Conservation (phyloP, 2,888 invertebrate genomes). For the Silvanus unidentatus region DNA sequence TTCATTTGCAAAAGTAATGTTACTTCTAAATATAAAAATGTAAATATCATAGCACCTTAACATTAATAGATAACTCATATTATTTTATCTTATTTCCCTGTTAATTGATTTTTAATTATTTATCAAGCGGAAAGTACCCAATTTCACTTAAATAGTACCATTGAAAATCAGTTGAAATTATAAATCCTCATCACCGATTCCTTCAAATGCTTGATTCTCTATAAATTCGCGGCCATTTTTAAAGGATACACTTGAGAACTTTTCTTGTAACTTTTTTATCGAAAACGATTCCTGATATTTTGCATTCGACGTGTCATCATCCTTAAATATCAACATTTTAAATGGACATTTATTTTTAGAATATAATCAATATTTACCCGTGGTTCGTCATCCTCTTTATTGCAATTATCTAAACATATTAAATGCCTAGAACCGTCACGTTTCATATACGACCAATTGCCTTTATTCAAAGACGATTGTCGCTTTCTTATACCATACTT, state of each 20-base stretch:
- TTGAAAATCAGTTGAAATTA: too few species aligned
- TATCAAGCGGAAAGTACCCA: too few species aligned
- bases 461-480: conserved; percentile 39
- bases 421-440: conserved; percentile 67
- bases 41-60: too few species aligned
- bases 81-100: too few species aligned
- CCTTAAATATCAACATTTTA: conserved; percentile 44
- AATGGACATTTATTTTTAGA: neutral
- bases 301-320: conserved; percentile 52
- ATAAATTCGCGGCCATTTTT: conserved; percentile 66
- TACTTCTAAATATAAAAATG: too few species aligned
- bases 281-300: conserved; percentile 63
- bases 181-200: conserved; percentile 91
- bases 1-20: too few species aligned
- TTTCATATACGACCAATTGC: conserved; percentile 64
- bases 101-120: too few species aligned
- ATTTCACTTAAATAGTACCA: neutral
- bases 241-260: conserved; percentile 66
- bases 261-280: conserved; percentile 68
- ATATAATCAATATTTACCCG: neutral
- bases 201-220: conserved; percentile 90
- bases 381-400: conserved; percentile 15
- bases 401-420: conserved; percentile 47
- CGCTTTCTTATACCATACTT: conserved; percentile 55
- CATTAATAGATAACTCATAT: too few species aligned